Conservation (phyloP, 2,797 vertebrate species). For the Liparis tanakae region DNA sequence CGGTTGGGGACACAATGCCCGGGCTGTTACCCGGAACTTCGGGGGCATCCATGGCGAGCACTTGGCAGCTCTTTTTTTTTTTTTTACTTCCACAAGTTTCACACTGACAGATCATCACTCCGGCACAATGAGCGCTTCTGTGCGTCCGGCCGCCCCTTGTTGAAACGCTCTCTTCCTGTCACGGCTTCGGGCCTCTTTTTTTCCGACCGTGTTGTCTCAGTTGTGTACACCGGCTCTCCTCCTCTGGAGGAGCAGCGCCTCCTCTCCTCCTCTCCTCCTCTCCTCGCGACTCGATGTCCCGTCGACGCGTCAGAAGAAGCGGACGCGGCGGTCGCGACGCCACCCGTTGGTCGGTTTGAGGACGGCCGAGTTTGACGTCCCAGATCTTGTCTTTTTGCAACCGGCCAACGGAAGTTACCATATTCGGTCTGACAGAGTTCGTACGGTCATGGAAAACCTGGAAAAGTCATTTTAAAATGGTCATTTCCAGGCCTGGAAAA, state of each 20-base stretch:
- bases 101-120: conserved; percentile 43
- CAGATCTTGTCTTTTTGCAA: too few species aligned
- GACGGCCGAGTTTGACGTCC: too few species aligned
- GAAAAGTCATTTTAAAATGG: too few species aligned
- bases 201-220: conserved; percentile 42
- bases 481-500: too few species aligned
- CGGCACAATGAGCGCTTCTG: conserved; percentile 60
- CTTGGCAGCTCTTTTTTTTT: conserved; percentile 31
- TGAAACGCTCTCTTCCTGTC: conserved; percentile 35
- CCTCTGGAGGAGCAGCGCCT: not conserved
- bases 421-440: too few species aligned
- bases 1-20: conserved; percentile 53
- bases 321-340: too few species aligned
- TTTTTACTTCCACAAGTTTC: conserved; percentile 55
- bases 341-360: too few species aligned
- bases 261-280: not conserved
- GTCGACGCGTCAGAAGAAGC: too few species aligned
- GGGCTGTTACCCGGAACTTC: conserved; percentile 54
- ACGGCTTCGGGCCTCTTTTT: conserved; percentile 13
- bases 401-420: too few species aligned
- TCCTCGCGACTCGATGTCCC: not conserved
- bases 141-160: conserved; percentile 24
- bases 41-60: conserved; percentile 51
- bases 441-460: too few species aligned
- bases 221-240: conserved; percentile 22